Conservation (phyloP, 2,888 invertebrate genomes). For the Erebia epiphron region DNA sequence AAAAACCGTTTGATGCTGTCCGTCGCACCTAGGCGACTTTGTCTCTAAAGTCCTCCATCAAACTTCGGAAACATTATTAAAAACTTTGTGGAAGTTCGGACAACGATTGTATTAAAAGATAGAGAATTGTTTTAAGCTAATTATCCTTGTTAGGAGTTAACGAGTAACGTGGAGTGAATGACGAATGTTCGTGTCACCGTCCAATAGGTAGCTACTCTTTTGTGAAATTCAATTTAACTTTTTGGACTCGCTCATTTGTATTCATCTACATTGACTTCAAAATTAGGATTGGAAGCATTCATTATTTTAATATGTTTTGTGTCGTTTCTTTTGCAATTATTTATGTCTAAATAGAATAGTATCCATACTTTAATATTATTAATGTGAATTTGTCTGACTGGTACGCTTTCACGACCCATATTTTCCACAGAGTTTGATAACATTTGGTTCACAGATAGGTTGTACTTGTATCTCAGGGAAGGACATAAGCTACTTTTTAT, state of each 20-base stretch:
- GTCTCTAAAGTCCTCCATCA: slow-evolving; percentile 8
- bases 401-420: too few relatives aligned
- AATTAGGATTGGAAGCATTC: slow-evolving; percentile 15
- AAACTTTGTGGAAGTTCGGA: slow-evolving; percentile 21
- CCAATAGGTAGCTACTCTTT: slow-evolving; percentile 27
- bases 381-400: too few relatives aligned
- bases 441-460: too few relatives aligned
- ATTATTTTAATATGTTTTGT: too few relatives aligned
- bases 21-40: not conserved
- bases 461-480: too few relatives aligned
- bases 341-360: not conserved
- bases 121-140: slow-evolving; percentile 34
- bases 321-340: not conserved
- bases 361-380: too few relatives aligned
- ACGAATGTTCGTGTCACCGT: slow-evolving; percentile 30
- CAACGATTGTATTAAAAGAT: slow-evolving; percentile 33
- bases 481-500: too few relatives aligned
- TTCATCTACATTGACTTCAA: not conserved
- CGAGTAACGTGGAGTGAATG: slow-evolving; percentile 32
- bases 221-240: slow-evolving; percentile 42
- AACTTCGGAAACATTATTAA: slow-evolving; percentile 25
- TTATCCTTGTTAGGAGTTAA: slow-evolving; percentile 33
- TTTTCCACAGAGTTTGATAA: too few relatives aligned
- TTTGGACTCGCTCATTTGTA: slow-evolving; percentile 33
- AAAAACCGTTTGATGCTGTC: not conserved